Conservation (phyloP, 2,797 vertebrate genomes). For the Gobio occitaniae region DNA sequence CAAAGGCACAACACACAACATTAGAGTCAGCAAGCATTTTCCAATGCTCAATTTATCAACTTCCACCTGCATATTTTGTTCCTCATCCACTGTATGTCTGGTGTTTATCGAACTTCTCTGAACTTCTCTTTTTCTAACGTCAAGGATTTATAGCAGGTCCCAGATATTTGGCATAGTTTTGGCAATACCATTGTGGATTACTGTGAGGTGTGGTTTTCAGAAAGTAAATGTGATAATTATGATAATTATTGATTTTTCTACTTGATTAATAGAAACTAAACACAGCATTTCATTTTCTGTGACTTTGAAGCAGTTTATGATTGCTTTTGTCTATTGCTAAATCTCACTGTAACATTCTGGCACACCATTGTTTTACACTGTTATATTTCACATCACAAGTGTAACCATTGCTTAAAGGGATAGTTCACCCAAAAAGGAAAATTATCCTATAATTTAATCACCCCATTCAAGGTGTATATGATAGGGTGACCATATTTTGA, state of each 20-base stretch:
- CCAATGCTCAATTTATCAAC: not conserved
- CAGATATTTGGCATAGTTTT: constrained; percentile 1
- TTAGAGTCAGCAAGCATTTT: constrained; percentile 14
- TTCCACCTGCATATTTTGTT: constrained; percentile 1
- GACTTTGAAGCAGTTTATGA: not conserved
- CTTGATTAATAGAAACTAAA: not conserved
- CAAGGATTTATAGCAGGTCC: not conserved
- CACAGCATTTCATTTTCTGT: not conserved
- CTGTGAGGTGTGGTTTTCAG: not conserved
- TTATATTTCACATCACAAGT: not conserved
- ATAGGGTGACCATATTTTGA: too few relatives aligned
- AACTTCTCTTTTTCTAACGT: not conserved
- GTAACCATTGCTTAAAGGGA: not conserved
- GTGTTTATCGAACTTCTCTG: not conserved
- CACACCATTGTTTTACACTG: not conserved
- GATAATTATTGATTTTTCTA: not conserved
- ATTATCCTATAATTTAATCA: too few relatives aligned
- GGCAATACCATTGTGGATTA: not conserved
- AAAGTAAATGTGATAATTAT: not conserved
- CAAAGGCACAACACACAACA: not conserved
- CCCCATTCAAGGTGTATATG: too few relatives aligned
- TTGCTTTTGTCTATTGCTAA: constrained; percentile 3
- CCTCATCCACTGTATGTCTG: not conserved
- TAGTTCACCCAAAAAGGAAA: too few relatives aligned
- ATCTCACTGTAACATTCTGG: not conserved